Conservation (phyloP, 2,797 vertebrate species). For the Diceros bicornis region DNA sequence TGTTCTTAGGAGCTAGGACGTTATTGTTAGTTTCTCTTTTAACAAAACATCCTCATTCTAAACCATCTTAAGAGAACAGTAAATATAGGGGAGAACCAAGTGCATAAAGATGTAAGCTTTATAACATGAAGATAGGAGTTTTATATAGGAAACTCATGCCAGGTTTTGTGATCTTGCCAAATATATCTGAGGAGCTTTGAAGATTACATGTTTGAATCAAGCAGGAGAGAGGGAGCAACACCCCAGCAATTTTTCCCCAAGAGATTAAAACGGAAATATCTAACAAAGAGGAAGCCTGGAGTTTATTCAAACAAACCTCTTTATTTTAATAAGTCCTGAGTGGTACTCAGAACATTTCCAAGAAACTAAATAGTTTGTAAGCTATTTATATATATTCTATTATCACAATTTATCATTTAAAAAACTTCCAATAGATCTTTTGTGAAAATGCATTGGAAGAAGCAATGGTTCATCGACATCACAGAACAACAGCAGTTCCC, state of each 20-base stretch:
- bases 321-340: slow-evolving; percentile 69
- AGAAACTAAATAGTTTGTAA: slow-evolving; percentile 27
- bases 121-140: not conserved
- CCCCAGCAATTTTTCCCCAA: not conserved
- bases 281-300: slow-evolving; percentile 46
- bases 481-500: not conserved
- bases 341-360: slow-evolving; percentile 66
- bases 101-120: not conserved
- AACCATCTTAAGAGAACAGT: not conserved
- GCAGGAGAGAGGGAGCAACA: not conserved
- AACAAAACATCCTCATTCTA: not conserved
- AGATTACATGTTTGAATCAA: not conserved
- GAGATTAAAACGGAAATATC: slow-evolving; percentile 39
- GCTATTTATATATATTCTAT: slow-evolving; percentile 54
- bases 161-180: not conserved
- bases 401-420: slow-evolving; percentile 3
- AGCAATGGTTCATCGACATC: not conserved
- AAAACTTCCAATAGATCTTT: not conserved
- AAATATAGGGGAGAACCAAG: not conserved
- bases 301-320: slow-evolving; percentile 64
- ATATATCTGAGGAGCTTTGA: not conserved
- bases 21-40: not conserved
- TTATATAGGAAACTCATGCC: not conserved
- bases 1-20: not conserved
- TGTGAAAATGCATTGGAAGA: not conserved